Evolutionary conservation across 2,797 vertebrate species (phyloP).

Genomic region (Melanotaenia boesemani): DNA sequence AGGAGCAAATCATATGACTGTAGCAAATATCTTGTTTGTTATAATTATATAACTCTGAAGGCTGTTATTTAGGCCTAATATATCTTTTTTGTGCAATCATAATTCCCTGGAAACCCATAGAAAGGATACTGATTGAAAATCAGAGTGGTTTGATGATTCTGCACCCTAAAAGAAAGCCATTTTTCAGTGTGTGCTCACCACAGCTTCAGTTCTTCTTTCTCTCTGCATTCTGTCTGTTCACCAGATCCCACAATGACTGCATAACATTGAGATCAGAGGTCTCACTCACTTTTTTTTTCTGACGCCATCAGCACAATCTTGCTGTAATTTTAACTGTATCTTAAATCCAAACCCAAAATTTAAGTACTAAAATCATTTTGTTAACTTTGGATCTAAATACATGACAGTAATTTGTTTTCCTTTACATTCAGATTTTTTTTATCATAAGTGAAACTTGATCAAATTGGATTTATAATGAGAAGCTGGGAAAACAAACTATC

Average conservation of each 20-base stretch:
- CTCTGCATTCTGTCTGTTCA: background rate
- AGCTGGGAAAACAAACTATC: too few relatives aligned
- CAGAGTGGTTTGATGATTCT: background rate
- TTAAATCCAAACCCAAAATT: background rate
- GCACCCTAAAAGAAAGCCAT: background rate
- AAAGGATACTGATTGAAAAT: constrained; percentile 6
- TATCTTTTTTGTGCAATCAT: constrained; percentile 17
- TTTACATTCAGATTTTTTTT: background rate
- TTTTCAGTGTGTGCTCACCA: background rate
- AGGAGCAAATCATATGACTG: background rate
- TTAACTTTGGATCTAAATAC: background rate
- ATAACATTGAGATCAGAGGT: background rate
- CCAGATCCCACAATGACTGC: background rate
- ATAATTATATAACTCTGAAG: constrained; percentile 6
- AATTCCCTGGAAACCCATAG: constrained; percentile 1
- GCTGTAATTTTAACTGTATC: background rate
- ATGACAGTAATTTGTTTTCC: background rate
- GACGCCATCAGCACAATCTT: background rate
- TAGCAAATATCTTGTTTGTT: background rate
- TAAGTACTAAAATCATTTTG: background rate
- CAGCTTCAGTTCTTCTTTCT: background rate
- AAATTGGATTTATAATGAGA: background rate
- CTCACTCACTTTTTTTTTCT: background rate
- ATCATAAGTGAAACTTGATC: background rate
- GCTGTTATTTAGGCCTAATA: background rate